Evolutionary conservation across 1,140 invertebrate genomes (phyloP).

Genomic region (Drosophila trapezifrons): DNA sequence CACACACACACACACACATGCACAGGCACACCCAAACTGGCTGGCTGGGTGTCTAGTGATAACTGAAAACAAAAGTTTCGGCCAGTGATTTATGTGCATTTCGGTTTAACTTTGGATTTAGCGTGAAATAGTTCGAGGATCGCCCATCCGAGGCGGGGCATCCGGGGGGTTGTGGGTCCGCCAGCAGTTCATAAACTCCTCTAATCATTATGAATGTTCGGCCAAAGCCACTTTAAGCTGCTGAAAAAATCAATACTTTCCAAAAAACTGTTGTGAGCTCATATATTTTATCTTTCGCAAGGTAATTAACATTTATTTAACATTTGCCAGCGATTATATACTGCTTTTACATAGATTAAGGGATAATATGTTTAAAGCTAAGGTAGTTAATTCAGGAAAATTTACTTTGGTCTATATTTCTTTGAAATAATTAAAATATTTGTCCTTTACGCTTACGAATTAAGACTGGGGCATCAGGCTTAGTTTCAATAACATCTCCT

Average conservation of each 20-base stretch:
- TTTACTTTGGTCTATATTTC: too few species aligned
- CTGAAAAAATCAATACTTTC: background rate
- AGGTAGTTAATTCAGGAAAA: too few species aligned
- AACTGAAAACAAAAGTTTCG: constrained; percentile 77
- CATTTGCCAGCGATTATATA: background rate
- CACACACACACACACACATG: constrained; percentile 10
- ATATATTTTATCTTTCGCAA: background rate
- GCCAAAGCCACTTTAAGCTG: constrained; percentile 25
- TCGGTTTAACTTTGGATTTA: constrained; percentile 75
- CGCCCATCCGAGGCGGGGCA: background rate
- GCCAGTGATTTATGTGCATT: constrained; percentile 77
- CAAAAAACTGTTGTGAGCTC: background rate
- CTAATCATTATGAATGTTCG: constrained; percentile 74
- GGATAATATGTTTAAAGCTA: too few species aligned
- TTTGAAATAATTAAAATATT: too few species aligned
- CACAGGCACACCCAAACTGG: constrained; percentile 5
- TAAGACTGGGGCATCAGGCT: too few species aligned
- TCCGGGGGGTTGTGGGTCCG: background rate
- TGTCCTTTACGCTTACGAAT: too few species aligned
- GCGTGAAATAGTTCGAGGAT: constrained; percentile 68
- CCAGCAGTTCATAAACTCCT: constrained; percentile 62
- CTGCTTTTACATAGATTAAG: too few species aligned
- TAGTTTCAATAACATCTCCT: background rate
- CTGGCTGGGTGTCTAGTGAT: constrained; percentile 61
- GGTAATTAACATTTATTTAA: constrained; percentile 8